A percentile compares a stretch with the other conserved stretches of the same genome.
These are phyloP conservation scores for Psilopogon haemacephalus DNA, from an alignment of 2,113 vertebrate genomes.

Conservation along the genomic window DNA sequence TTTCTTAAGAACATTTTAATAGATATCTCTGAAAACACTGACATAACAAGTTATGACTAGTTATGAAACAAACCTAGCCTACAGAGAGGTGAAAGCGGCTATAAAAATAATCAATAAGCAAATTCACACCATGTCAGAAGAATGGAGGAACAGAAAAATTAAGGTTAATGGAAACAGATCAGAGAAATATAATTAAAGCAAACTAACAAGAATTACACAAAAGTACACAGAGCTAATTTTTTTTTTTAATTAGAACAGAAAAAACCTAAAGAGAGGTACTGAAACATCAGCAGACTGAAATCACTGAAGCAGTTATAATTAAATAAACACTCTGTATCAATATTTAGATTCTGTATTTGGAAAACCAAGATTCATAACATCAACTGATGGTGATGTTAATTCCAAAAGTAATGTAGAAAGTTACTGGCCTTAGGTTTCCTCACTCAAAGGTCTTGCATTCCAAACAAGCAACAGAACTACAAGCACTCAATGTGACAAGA, in stretches of 20 bases:
- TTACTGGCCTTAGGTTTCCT: not conserved
- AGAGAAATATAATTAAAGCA: not conserved
- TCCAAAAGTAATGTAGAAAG: not conserved
- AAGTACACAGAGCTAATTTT: not conserved
- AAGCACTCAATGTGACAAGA: not conserved
- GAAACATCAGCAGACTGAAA: not conserved
- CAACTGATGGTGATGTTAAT: not conserved
- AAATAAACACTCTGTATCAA: not conserved
- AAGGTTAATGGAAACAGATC: not conserved
- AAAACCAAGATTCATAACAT: not conserved
- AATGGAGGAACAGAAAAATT: not conserved
- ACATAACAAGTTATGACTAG: not conserved
- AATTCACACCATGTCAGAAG: not conserved
- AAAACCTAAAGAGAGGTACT: not conserved
- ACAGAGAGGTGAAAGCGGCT: not conserved
- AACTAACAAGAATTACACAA: not conserved
- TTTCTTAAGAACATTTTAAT: not conserved
- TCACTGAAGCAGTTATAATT: not conserved
- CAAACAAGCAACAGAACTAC: not conserved
- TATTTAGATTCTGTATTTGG: not conserved
- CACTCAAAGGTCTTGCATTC: not conserved
- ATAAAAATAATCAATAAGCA: not conserved
- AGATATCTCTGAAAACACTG: not conserved
- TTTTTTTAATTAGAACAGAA: no score
- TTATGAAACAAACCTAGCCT: not conserved